These are phyloP conservation scores for Latheticus oryzae DNA, from an alignment of 2,888 invertebrate genomes.

Conservation along the genomic window DNA sequence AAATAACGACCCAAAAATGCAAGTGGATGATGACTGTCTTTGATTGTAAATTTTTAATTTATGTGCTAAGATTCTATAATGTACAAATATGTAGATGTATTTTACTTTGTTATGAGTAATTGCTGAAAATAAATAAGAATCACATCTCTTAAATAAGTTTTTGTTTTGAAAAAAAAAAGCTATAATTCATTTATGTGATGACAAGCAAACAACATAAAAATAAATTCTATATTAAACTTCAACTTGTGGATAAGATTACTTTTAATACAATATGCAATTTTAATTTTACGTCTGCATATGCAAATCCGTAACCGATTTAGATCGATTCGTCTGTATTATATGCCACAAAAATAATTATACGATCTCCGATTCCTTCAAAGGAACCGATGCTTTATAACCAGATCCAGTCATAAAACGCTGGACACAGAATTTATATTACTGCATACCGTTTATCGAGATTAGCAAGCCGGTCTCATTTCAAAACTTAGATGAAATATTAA, in stretches of 20 bases:
- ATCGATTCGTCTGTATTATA: constrained; percentile 33
- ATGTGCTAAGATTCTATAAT: constrained; percentile 32
- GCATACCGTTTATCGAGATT: constrained; percentile 34
- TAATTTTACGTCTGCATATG: constrained; percentile 36
- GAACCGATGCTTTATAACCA: constrained; percentile 35
- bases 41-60: constrained; percentile 40
- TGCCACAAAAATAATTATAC: constrained; percentile 37
- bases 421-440: constrained; percentile 30
- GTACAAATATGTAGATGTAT: constrained; percentile 39
- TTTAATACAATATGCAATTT: constrained; percentile 35
- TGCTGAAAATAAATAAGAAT: constrained; percentile 8
- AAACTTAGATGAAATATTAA: constrained; percentile 26
- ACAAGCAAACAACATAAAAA: constrained; percentile 29
- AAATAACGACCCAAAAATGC: constrained; percentile 20
- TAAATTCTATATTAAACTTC: constrained; percentile 36
- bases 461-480: constrained; percentile 30
- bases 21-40: constrained; percentile 39
- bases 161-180: constrained; percentile 1
- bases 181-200: constrained; percentile 33
- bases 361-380: constrained; percentile 38
- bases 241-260: constrained; percentile 36
- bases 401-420: constrained; percentile 35
- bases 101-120: constrained; percentile 26
- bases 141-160: neutral
- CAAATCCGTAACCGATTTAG: constrained; percentile 35